Conservation (phyloP, 2,113 vertebrate species). For the Saguinus midas region DNA sequence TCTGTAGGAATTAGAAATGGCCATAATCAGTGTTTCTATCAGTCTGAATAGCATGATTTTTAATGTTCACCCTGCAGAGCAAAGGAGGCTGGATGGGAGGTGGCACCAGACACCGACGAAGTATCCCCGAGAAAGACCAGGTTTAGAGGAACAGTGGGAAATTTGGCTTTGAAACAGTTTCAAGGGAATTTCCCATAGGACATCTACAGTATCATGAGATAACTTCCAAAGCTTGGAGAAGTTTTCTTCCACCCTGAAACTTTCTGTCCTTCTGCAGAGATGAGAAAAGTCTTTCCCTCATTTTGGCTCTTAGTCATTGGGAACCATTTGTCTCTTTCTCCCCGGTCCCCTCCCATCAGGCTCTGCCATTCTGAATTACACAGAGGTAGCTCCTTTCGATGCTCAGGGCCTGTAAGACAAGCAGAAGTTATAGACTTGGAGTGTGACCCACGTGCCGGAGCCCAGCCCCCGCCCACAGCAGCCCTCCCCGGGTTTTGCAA, state of each 20-base stretch:
- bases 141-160: background rate
- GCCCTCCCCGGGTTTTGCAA: slow-evolving; percentile 70
- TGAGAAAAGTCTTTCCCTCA: background rate
- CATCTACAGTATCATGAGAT: background rate
- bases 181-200: background rate
- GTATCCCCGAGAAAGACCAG: background rate
- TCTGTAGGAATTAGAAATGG: background rate
- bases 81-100: background rate
- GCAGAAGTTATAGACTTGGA: slow-evolving; percentile 57
- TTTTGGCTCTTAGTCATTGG: slow-evolving; percentile 32
- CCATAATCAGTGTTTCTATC: accelerated
- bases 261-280: slow-evolving; percentile 29
- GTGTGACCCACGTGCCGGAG: background rate
- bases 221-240: slow-evolving; percentile 30
- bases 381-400: slow-evolving; percentile 65
- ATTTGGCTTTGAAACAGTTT: background rate
- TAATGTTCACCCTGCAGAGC: accelerated
- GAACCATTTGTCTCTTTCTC: slow-evolving; percentile 43
- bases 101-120: background rate
- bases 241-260: slow-evolving; percentile 33
- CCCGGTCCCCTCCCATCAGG: background rate
- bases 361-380: slow-evolving; percentile 47
- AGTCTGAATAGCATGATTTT: background rate
- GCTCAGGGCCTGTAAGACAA: slow-evolving; percentile 66
- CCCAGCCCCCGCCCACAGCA: slow-evolving; percentile 53